Base-by-base conservation (phyloP, 2,113 vertebrate genomes). In the Pleuronectes platessa region DNA sequence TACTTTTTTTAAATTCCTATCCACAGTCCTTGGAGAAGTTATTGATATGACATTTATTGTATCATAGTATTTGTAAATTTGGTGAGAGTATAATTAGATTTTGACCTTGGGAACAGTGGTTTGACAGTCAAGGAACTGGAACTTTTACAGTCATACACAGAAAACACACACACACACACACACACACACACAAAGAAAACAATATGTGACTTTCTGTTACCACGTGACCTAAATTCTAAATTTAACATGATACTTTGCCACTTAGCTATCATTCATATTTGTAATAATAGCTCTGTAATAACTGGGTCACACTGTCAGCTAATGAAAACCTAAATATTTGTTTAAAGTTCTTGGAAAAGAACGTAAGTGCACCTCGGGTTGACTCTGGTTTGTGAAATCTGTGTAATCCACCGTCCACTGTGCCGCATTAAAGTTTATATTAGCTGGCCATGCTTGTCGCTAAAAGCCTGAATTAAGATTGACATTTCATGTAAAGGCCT, bases 401-500 rank as follows among this genome's bases (percentile, higher is more conserved):
- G 42, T 40, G 45, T 24, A 15, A 31, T 54, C 5, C 56, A 40
- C 51, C 45, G 2, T 47, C 15, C 53, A 21, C n/a, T 18, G 3
- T 0, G 0, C 55, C 15, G 20, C 24, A 42, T 58, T 37, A 47
- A 26, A 60, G 59, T 61, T 71, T 66, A 70, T 62, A 83, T 74
- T 78, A 68, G 73, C 65, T 78, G 40, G 71, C 80, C 47, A 74
- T 18, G 20, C 67, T 61, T 74, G 66, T 83, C 77, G 5, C 54
- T 73, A 21, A 60, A 77, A 79, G 35, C 42, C 68, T 37, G 53
- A 79, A 83, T 80, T 71, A 72, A 81, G 77, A 75, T 58, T 85
- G 83, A 82, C 67, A 68, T 92, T 84, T 82, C 82, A 82, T 79
- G 79, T 86, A 87, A 87, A 89, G 76, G 75, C 67, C 64, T 80